Evolutionary conservation across 2,113 vertebrate genomes (phyloP).

Genomic region (Ceyx cyanopectus): DNA sequence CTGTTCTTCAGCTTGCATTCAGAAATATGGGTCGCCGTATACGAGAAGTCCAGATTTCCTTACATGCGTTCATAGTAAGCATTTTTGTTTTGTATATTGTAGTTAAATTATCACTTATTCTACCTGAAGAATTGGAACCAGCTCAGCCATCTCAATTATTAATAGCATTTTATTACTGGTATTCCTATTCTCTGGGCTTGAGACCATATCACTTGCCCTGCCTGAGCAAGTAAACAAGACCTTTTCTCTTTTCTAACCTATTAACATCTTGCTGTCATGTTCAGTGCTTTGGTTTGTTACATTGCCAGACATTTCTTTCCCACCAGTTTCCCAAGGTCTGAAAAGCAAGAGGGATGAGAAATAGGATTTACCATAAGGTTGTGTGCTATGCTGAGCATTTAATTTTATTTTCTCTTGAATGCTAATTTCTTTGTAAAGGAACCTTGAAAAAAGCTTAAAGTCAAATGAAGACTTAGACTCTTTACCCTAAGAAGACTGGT

Average conservation of each 20-base stretch:
- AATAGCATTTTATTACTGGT: not conserved
- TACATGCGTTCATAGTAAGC: constrained; percentile 95
- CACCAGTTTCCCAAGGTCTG: not conserved
- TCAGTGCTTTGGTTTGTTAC: not conserved
- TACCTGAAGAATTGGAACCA: not conserved
- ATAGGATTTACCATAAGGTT: not conserved
- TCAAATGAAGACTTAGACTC: not conserved
- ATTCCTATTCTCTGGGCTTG: not conserved
- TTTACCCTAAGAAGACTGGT: not conserved
- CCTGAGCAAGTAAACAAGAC: not conserved
- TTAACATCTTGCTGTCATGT: not conserved
- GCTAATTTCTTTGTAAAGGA: not conserved
- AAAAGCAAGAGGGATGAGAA: not conserved
- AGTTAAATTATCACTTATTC: not conserved
- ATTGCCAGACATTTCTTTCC: not conserved
- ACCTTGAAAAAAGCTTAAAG: not conserved
- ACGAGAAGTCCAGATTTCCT: constrained; percentile 84
- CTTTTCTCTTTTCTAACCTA: not conserved
- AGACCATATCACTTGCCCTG: fast-evolving
- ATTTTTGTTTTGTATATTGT: not conserved
- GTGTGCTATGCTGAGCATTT: not conserved
- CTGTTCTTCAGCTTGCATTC: constrained; percentile 84
- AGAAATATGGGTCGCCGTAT: constrained; percentile 81
- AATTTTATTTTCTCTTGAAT: not conserved
- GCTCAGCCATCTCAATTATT: not conserved